Evolutionary conservation across 2,888 invertebrate species (phyloP).

Genomic region (Monopis laevigella): DNA sequence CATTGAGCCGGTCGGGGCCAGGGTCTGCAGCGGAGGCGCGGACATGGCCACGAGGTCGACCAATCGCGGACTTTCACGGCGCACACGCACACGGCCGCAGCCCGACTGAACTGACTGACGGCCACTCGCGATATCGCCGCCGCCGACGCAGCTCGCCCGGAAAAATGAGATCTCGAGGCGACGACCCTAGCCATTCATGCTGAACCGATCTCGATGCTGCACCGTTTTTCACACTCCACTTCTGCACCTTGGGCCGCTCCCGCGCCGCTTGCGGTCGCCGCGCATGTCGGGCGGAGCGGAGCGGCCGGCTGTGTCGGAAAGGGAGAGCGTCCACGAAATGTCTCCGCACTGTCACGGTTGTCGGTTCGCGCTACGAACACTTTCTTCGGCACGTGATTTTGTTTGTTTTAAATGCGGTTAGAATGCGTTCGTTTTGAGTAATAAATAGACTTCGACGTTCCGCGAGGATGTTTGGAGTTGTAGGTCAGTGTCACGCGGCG

Average conservation of each 20-base stretch:
- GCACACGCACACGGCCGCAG: slow-evolving; percentile 59
- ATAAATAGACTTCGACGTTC: neutral
- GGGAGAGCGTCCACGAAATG: slow-evolving; percentile 41
- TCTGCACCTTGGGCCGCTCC: slow-evolving; percentile 26
- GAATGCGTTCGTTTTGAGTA: neutral
- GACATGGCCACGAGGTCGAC: slow-evolving; percentile 21
- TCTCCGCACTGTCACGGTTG: slow-evolving; percentile 23
- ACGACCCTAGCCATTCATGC: slow-evolving; percentile 61
- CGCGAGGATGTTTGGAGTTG: slow-evolving; percentile 20
- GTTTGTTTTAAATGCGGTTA: slow-evolving; percentile 28
- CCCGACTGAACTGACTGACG: slow-evolving; percentile 52
- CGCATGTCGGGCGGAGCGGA: slow-evolving; percentile 6
- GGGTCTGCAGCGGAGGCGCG: slow-evolving; percentile 25
- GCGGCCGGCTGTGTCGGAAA: slow-evolving; percentile 49
- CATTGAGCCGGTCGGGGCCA: slow-evolving; percentile 26
- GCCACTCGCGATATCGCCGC: slow-evolving; percentile 35
- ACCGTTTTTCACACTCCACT: slow-evolving; percentile 56
- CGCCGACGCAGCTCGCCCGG: slow-evolving; percentile 45
- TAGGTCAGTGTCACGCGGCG: slow-evolving; percentile 42
- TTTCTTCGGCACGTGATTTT: slow-evolving; percentile 56
- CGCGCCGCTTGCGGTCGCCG: slow-evolving; percentile 23
- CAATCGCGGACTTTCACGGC: slow-evolving; percentile 51
- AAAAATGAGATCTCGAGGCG: slow-evolving; percentile 54
- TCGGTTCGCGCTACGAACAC: slow-evolving; percentile 38
- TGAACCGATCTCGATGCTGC: slow-evolving; percentile 47